Evolutionary conservation across 2,113 vertebrate genomes (phyloP).

Genomic region (Mellivora capensis): DNA sequence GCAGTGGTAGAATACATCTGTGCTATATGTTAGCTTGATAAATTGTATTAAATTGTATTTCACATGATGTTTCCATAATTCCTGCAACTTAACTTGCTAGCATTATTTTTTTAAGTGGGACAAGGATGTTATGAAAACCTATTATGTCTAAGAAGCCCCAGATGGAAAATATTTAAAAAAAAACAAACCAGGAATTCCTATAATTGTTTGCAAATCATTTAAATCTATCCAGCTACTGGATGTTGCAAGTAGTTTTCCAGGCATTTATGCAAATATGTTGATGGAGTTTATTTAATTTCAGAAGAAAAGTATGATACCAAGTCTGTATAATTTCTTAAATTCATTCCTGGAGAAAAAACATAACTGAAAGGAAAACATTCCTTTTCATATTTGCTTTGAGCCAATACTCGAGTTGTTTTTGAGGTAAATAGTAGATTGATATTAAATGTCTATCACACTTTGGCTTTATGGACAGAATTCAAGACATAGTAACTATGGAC

Average conservation of each 20-base stretch:
- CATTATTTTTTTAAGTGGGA: not conserved
- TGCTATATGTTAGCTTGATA: not conserved
- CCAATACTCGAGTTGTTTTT: not conserved
- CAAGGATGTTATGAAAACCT: slow-evolving; percentile 24
- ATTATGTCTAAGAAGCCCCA: not conserved
- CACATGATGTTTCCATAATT: not conserved
- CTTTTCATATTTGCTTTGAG: slow-evolving; percentile 21
- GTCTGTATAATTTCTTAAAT: slow-evolving; percentile 4
- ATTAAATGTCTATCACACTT: slow-evolving; percentile 7
- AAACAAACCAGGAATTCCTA: not conserved
- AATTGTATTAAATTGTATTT: slow-evolving; percentile 1
- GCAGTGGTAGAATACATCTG: not conserved
- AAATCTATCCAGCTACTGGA: not conserved
- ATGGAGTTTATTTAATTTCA: slow-evolving; percentile 48
- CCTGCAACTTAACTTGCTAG: not conserved
- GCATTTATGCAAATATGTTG: not conserved
- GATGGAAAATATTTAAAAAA: slow-evolving; percentile 24
- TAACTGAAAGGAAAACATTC: slow-evolving; percentile 12
- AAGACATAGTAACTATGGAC: not conserved
- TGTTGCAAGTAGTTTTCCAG: slow-evolving; percentile 15
- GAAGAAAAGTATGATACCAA: not conserved
- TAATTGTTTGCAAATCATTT: slow-evolving; percentile 1
- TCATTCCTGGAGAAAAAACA: not conserved
- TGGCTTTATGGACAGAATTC: not conserved
- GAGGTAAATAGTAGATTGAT: not conserved